These are phyloP conservation scores for Platorchestia sp. DNA, from an alignment of 1,140 invertebrate species.

Conservation along the genomic window DNA sequence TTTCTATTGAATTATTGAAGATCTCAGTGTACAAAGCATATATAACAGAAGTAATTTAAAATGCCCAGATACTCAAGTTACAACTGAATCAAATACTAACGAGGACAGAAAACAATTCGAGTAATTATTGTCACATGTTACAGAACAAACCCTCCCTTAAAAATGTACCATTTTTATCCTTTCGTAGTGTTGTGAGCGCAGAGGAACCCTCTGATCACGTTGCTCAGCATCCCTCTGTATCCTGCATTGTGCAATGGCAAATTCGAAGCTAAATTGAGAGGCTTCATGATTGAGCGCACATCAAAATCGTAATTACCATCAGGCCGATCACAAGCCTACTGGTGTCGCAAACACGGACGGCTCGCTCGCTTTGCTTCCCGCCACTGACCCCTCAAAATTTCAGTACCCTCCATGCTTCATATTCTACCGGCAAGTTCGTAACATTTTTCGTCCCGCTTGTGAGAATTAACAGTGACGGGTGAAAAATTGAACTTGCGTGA, in stretches of 20 bases:
- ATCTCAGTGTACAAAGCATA: too few relatives aligned
- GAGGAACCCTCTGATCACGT: too few relatives aligned
- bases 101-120: too few relatives aligned
- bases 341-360: not conserved
- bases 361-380: not conserved
- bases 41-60: too few relatives aligned
- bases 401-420: not conserved
- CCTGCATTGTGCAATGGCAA: not conserved
- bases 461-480: not conserved
- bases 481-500: not conserved
- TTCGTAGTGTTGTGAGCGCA: too few relatives aligned
- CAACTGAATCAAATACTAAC: too few relatives aligned
- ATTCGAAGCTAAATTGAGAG: not conserved
- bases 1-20: too few relatives aligned
- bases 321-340: not conserved
- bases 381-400: not conserved
- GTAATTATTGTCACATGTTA: too few relatives aligned
- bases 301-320: not conserved
- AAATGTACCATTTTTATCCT: too few relatives aligned
- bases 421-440: not conserved
- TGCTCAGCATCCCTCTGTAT: not conserved
- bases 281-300: not conserved
- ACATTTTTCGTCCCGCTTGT: not conserved
- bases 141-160: too few relatives aligned
- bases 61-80: too few relatives aligned